Evolutionary conservation across 2,797 vertebrate species (phyloP).

Genomic region (Brachymystax lenok): DNA sequence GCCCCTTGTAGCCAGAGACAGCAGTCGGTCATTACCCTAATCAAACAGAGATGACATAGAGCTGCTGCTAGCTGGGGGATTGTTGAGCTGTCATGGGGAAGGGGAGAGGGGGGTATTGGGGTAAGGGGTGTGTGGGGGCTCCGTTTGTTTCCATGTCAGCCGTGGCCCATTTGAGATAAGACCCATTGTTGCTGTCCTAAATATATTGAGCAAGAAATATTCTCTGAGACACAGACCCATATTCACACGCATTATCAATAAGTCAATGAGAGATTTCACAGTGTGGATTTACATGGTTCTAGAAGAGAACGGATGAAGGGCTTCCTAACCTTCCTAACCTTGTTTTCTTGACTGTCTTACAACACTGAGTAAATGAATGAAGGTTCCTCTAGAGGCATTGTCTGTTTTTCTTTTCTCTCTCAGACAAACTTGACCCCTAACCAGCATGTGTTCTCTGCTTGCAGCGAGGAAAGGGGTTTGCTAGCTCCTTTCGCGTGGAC

Average conservation of each 20-base stretch:
- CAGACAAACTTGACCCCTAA: slow-evolving; percentile 34
- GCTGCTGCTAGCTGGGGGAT: not conserved
- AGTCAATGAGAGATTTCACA: slow-evolving; percentile 50
- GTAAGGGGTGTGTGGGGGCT: not conserved
- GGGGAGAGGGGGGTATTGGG: too few species aligned
- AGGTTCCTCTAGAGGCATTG: slow-evolving; percentile 25
- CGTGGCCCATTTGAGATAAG: slow-evolving; percentile 9
- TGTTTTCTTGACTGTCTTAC: slow-evolving; percentile 8
- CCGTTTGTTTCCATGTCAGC: not conserved
- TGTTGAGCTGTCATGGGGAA: slow-evolving; percentile 17
- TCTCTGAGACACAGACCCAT: slow-evolving; percentile 4
- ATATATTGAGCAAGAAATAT: slow-evolving; percentile 58
- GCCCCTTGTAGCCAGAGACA: slow-evolving; percentile 41
- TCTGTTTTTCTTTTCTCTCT: not conserved
- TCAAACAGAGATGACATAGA: slow-evolving; percentile 11
- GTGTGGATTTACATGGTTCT: slow-evolving; percentile 11
- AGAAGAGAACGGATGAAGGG: not conserved
- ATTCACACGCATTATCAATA: slow-evolving; percentile 37
- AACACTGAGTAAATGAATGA: slow-evolving; percentile 40
- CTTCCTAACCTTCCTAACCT: slow-evolving; percentile 33
- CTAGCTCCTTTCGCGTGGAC: slow-evolving; percentile 95
- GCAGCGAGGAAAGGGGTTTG: slow-evolving; percentile 97
- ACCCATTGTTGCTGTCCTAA: slow-evolving; percentile 56
- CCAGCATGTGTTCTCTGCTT: slow-evolving; percentile 51
- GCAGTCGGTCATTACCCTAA: slow-evolving; percentile 16